Evolutionary conservation across 2,888 invertebrate genomes (phyloP).

Genomic region (Ornithoptera priamus): DNA sequence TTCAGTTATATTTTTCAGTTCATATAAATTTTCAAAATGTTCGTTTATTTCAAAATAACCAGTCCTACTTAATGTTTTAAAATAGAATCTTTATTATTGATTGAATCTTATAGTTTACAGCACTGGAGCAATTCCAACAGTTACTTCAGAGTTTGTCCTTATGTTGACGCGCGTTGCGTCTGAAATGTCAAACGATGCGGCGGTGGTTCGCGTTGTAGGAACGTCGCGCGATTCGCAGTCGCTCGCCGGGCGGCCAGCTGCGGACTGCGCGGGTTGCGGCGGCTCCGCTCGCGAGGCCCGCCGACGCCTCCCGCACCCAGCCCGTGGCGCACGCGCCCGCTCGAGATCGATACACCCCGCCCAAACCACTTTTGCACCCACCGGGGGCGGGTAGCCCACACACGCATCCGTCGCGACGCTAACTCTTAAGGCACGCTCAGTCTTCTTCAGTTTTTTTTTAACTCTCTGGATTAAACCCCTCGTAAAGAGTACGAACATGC

Average conservation of each 20-base stretch:
- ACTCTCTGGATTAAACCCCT: conserved; percentile 35
- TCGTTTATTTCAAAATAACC: conserved; percentile 6
- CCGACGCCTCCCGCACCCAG: conserved; percentile 53
- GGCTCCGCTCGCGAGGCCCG: conserved; percentile 49
- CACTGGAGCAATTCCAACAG: conserved; percentile 68
- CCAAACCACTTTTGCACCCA: conserved; percentile 61
- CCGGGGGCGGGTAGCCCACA: conserved; percentile 46
- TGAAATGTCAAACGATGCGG: conserved; percentile 64
- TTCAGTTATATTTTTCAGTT: not conserved
- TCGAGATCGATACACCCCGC: conserved; percentile 76
- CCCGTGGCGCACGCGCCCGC: conserved; percentile 71
- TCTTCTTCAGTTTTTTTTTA: conserved; percentile 49
- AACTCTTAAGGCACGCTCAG: conserved; percentile 47
- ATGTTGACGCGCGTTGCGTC: conserved; percentile 63
- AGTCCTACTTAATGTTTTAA: not conserved
- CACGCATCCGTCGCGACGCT: conserved; percentile 46
- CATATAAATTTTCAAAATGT: not conserved
- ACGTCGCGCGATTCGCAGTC: conserved; percentile 50
- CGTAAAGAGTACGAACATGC: conserved; percentile 10
- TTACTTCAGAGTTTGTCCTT: conserved; percentile 60
- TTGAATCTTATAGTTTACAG: conserved; percentile 41
- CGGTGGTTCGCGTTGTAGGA: conserved; percentile 34
- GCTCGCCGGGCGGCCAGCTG: conserved; percentile 71
- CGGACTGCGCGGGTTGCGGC: conserved; percentile 66
- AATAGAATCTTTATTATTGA: conserved; percentile 29